Evolutionary conservation across 30 jellyfish, hydroid and myxozoan species (phyloP).

Genomic region (Hydractinia symbiolongicarpus): DNA sequence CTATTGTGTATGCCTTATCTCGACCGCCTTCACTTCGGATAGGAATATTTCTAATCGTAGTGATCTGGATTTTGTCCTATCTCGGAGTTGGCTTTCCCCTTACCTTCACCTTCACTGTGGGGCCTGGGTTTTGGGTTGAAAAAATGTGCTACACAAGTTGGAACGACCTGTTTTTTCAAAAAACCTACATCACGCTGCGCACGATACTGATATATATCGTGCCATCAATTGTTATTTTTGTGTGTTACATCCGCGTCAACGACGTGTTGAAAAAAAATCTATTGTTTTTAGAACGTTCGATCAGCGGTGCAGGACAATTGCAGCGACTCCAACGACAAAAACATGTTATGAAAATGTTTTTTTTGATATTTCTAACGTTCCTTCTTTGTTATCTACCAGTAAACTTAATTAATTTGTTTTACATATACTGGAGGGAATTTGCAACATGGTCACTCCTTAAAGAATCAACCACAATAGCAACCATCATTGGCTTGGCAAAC

Average conservation of each 20-base stretch:
- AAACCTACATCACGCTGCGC: constrained; percentile 39
- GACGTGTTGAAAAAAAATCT: constrained; percentile 45
- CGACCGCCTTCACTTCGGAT: constrained; percentile 44
- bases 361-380: constrained; percentile 60
- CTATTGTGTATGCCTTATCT: constrained; percentile 64
- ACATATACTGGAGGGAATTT: constrained; percentile 16
- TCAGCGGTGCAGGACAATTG: constrained; percentile 63
- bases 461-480: constrained; percentile 34
- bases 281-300: constrained; percentile 54
- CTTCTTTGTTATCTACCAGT: constrained; percentile 59
- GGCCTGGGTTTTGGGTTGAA: constrained; percentile 49
- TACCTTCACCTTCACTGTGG: constrained; percentile 47
- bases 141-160: constrained; percentile 47
- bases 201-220: constrained; percentile 38
- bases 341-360: constrained; percentile 55
- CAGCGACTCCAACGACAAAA: constrained; percentile 65
- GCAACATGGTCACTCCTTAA: constrained; percentile 47
- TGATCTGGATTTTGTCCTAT: constrained; percentile 57
- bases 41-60: constrained; percentile 36
- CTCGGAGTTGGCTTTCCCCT: constrained; percentile 63
- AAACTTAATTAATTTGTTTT: constrained; percentile 47
- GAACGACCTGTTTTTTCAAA: constrained; percentile 38
- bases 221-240: constrained; percentile 35
- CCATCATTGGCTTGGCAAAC: constrained; percentile 51
- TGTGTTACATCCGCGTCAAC: constrained; percentile 7